These are phyloP conservation scores for Ganaspis sp. DNA, from an alignment of 1,140 invertebrate genomes.

Conservation along the genomic window DNA sequence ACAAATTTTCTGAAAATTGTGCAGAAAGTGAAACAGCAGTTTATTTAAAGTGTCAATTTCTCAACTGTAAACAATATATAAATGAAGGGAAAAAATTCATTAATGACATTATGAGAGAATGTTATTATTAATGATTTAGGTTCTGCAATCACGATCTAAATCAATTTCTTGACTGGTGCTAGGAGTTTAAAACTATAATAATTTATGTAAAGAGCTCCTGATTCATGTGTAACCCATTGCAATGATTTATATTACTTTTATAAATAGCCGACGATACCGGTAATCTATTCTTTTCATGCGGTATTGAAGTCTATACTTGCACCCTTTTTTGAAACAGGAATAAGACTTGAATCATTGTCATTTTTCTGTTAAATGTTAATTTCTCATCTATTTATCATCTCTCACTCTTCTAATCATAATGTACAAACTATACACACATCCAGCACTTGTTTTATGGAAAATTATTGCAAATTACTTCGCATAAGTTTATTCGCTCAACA, in stretches of 20 bases:
- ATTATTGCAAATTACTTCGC: slow-evolving; percentile 14
- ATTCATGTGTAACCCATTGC: not conserved
- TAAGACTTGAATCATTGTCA: slow-evolving; percentile 2
- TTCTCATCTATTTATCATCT: not conserved
- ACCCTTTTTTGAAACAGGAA: slow-evolving; percentile 1
- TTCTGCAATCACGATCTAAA: not conserved
- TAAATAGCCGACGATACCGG: not conserved
- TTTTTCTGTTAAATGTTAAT: not conserved
- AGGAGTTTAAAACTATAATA: not conserved
- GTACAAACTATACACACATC: not conserved
- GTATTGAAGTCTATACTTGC: not conserved
- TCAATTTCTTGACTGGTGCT: not conserved
- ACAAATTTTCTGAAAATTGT: no score
- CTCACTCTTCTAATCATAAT: not conserved
- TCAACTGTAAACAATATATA: not conserved
- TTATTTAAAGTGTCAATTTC: no score
- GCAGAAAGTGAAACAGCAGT: no score
- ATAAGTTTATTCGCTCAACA: not conserved
- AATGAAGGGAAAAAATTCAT: not conserved
- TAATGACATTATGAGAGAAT: not conserved
- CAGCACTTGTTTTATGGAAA: not conserved
- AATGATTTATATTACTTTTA: slow-evolving; percentile 5
- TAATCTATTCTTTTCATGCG: not conserved
- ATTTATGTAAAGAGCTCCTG: slow-evolving; percentile 6
- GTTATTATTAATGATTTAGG: not conserved